Base-by-base conservation (phyloP, 2,113 vertebrate genomes). In the Turnix velox region DNA sequence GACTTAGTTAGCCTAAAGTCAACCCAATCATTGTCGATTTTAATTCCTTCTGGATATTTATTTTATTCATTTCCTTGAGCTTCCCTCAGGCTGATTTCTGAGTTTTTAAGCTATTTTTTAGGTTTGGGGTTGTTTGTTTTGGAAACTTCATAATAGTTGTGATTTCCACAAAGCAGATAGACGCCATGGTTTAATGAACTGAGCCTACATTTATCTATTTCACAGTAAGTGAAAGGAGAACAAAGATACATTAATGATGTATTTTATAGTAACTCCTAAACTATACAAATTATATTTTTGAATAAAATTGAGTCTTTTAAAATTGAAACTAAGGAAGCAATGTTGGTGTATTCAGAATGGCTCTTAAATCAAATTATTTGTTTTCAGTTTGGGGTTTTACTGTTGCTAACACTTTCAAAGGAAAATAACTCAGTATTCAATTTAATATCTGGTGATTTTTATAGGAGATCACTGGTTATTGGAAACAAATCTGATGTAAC, bases 51-150 rank as follows among this genome's bases (percentile, higher is more conserved):
- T 71, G 73, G 59, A 76, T 88, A 80, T 87, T 93, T n/a, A n/a
- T n/a, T 97, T 92, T 84, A 94, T 91, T 93, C 55, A 71, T 89
- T 87, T 94, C 58, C 79, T 92, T 92, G 84, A 85, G 94, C 63
- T 97, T 90, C 90, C 88, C 54, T 94, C 87, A 92, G 73, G 82
- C 76, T 68, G 40, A 67, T 82, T 93, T 88, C 45, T 81, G 81
- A 94, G 22, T 49, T 89, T 92, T 92, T 48, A 93, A 52, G 73
- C 33, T 68, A 72, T 88, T 92, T 93, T 95, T 93, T 67, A 92
- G 42, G 90, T 90, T 78, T 71, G 25, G 14, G 20, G 28, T 62
- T 90, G 55, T 91, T 94, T 92, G 81, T 90, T 95, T 95, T 76
- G 66, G 59, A 89, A 95, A 59, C 40, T 83, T 49, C 40, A 61